These are phyloP conservation scores for Pogona vitticeps DNA, from an alignment of 2,113 vertebrate species.

Conservation along the genomic window DNA sequence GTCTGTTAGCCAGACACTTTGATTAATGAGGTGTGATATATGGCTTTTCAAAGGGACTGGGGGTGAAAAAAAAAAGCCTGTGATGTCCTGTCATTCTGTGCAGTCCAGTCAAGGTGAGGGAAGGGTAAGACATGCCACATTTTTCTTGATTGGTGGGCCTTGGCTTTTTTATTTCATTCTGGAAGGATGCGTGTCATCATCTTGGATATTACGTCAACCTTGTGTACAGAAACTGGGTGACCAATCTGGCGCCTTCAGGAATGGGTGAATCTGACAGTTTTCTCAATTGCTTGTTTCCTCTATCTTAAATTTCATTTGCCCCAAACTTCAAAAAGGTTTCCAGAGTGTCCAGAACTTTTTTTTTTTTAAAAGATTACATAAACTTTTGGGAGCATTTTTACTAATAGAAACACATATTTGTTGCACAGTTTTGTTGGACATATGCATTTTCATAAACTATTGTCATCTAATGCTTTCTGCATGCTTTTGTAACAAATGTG, in stretches of 20 bases:
- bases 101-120: not conserved
- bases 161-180: not conserved
- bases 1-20: not conserved
- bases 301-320: no score
- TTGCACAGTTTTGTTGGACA: no score
- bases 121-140: not conserved
- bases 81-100: not conserved
- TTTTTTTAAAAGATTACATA: no score
- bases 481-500: no score
- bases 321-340: no score
- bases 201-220: not conserved
- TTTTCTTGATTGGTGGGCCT: not conserved
- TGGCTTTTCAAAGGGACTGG: not conserved
- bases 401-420: no score
- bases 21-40: slow-evolving; percentile 11
- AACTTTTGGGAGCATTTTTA: no score
- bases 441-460: no score
- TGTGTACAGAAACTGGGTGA: not conserved
- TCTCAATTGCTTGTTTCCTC: no score
- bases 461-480: no score
- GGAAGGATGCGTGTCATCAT: not conserved
- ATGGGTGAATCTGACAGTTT: no score
- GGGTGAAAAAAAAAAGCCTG: fast-evolving
- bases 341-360: no score
- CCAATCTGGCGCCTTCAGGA: not conserved